phyloP scores from a whole-genome alignment of 2,888 invertebrate genomes.

The Eutolmus rufibarbis region DNA sequence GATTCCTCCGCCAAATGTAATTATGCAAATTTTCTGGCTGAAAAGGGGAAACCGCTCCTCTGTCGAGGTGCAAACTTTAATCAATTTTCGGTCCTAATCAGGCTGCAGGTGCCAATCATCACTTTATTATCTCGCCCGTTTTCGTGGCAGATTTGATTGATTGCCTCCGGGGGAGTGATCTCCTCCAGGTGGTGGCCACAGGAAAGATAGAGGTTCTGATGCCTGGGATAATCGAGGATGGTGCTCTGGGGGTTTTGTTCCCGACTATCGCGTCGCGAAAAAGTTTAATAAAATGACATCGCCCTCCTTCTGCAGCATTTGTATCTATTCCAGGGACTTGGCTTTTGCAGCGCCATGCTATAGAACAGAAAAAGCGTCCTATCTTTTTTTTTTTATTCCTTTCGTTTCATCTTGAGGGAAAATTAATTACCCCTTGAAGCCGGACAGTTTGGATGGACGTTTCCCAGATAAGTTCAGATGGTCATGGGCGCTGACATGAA shows the following conservation, averaged over 20 bases:
- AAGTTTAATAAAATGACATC: background rate
- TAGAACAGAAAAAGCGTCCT: background rate
- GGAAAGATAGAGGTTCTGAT: background rate
- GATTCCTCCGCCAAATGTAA: background rate
- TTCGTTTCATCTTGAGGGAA: background rate
- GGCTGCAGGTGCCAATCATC: slow-evolving; percentile 7
- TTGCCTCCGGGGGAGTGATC: background rate
- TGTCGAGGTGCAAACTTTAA: background rate
- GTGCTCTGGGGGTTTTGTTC: background rate
- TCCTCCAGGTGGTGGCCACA: background rate
- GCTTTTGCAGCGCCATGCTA: background rate
- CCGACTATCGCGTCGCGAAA: background rate
- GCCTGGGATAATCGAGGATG: background rate
- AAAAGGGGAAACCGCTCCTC: background rate
- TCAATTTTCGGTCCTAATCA: slow-evolving; percentile 1
- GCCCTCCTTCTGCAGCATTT: background rate
- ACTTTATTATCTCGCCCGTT: background rate
- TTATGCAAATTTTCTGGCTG: background rate
- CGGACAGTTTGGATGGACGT: slow-evolving; percentile 26
- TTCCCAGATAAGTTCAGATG: slow-evolving; percentile 31
- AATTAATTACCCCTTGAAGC: slow-evolving; percentile 26
- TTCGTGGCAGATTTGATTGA: background rate
- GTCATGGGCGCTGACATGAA: slow-evolving; percentile 32
- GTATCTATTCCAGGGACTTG: background rate
- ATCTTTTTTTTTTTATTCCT: background rate